Base-by-base conservation (phyloP, 2,797 vertebrate species). In the Anguilla obscura region DNA sequence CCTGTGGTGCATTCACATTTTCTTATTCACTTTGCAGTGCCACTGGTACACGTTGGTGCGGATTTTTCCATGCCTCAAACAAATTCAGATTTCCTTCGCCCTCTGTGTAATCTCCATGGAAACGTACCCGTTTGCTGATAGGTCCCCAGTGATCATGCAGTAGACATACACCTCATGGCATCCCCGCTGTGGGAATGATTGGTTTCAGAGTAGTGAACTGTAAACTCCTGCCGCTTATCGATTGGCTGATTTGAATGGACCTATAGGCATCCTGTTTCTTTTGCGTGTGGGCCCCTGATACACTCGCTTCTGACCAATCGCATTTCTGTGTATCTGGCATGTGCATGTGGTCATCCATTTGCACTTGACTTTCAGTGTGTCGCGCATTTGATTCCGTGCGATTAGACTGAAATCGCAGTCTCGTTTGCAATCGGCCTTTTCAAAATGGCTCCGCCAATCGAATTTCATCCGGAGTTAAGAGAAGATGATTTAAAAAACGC, bases 81-180 rank as follows among this genome's bases (percentile, higher is more conserved):
- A 69, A 27, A n/a, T 69, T 66, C 54, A 27, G 24, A 27, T 66
- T 69, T 69, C 24, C 8, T 69, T 69, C 24, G 9, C 7, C 63
- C 63, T 66, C 63, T 66, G 63, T 66, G 63, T 27, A 69, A 69
- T 69, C 63, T 69, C 63, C 63, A 69, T 69, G n/a, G n/a, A 69
- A 69, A 69, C 63, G 24, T 27, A 69, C 24, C 63, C 24, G 24
- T 58, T 21, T 52, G 50, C 50, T 52, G 50, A 24, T 63, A 63
- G 58, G 21, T 63, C 58, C 21, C 58, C 16, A 16, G 58, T 63
- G 58, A 63, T 7, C 2, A 24, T 63, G 18, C 18, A 69, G 63
- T 69, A 27, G 63, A n/a, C 9, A 9, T 27, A 69, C 63, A 69
- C 63, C 24, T 69, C 24, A 69, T 69, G n/a, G 24, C 24, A 27